Evolutionary conservation across 35 echinoderm and acorn worm genomes (phyloP), one percentile per base, ranked within the genome.

Genomic region (Heliocidaris erythrogramma): DNA sequence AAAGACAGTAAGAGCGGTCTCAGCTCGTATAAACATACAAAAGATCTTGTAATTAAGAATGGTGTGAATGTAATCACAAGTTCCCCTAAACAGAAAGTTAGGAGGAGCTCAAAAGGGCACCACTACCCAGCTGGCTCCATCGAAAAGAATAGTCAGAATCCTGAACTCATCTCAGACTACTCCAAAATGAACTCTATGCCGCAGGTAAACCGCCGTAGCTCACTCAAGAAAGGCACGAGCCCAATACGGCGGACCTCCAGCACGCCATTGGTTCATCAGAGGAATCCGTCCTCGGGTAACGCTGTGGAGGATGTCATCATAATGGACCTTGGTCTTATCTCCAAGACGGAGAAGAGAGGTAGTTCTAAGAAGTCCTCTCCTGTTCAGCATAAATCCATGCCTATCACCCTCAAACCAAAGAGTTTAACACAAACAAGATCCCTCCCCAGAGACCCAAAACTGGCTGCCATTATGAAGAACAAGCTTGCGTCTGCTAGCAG

Each of bases 321-420:
- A 7, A 47, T 87, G 4, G 92, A 90, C 47, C 88, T 97, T 56
- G 95, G 93, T 49, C 88, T 97, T 13, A 86, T 87, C 31, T 86
- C 95, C 16, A 78, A 60, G 31, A 32, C 10, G 31, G 13, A 50
- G 86, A 30, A 90, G 21, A 94, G 49, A 86, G 89, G 92, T 42
- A 95, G 78, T 42, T 53, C 86, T 2, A 56, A 91, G 18, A 97
- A 96, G 88, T 94, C 50, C 60, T 86, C 95, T 84, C 95, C 97
- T 31, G 90, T 96, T 59, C 94, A 95, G 60, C 95, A 95, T 92
- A 97, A 96, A 61, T 98, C 97, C 88, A 96, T 98, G 96, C 97
- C 97, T 9, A 93, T 94, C 21, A 96, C 96, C 18, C 32, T 97
- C 32, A 98, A 98, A 60, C 96, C 96, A 59, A 95, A 95, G 85